Percentiles rank a stretch among this genome's conserved stretches.
These are phyloP conservation scores for Fregata magnificens DNA, from an alignment of 2,113 vertebrate genomes.

Conservation along the genomic window DNA sequence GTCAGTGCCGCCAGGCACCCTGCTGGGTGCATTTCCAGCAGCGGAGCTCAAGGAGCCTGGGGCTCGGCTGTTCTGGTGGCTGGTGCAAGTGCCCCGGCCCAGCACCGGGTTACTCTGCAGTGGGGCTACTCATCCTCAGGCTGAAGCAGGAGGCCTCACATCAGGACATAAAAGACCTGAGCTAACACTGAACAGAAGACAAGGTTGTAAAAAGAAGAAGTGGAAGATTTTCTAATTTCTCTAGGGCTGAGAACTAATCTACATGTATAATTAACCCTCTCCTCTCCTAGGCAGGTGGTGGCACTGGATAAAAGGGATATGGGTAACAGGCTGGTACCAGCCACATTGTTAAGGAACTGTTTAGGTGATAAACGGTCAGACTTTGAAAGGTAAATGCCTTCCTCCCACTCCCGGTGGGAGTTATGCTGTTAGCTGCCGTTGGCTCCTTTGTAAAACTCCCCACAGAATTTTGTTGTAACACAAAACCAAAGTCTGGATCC, in stretches of 20 bases:
- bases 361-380: background rate
- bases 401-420: background rate
- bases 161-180: background rate
- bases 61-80: accelerated
- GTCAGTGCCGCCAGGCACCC: background rate
- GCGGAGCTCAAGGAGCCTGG: accelerated
- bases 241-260: background rate
- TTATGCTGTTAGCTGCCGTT: background rate
- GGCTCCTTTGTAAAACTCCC: background rate
- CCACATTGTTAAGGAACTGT: background rate
- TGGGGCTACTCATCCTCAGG: background rate
- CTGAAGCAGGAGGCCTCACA: background rate
- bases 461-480: background rate
- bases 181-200: background rate
- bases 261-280: background rate
- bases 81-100: accelerated
- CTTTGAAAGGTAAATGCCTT: background rate
- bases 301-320: background rate
- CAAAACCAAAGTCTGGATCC: background rate
- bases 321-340: background rate
- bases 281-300: background rate
- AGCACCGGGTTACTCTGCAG: background rate
- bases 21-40: background rate
- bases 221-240: background rate
- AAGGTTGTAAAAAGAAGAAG: background rate